phyloP scores from a whole-genome alignment of 2,888 invertebrate species.

The Rapana venosa region DNA sequence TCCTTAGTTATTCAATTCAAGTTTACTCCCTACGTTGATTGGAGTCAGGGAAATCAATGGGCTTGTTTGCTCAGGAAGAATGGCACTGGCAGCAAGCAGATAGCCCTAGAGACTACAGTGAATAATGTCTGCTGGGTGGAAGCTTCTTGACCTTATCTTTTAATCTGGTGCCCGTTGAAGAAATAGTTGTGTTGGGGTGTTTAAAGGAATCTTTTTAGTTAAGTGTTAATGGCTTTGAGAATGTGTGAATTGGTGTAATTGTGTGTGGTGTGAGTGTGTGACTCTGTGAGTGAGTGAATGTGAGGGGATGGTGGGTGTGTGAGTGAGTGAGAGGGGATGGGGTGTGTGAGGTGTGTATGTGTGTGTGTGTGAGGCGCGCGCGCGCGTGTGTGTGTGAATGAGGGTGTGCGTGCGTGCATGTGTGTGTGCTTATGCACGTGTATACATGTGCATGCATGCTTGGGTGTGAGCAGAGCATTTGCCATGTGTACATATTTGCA shows the following conservation, averaged over 20 bases:
- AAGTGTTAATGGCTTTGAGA: too few relatives aligned
- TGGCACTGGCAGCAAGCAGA: too few relatives aligned
- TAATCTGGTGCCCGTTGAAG: neutral
- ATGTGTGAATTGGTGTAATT: too few relatives aligned
- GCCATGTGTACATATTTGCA: neutral
- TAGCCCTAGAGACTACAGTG: too few relatives aligned
- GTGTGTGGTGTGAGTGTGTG: neutral
- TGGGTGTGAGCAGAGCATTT: too few relatives aligned
- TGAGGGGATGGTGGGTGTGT: neutral
- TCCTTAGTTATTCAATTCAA: too few relatives aligned
- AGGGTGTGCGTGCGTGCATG: neutral
- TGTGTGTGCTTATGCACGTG: neutral
- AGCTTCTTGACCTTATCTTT: neutral
- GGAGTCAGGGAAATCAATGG: too few relatives aligned
- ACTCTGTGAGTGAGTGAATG: neutral
- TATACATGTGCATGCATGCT: too few relatives aligned
- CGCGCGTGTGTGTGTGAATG: neutral
- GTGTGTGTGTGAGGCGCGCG: neutral
- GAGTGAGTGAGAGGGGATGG: neutral
- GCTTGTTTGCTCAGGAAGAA: too few relatives aligned
- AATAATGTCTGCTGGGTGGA: too few relatives aligned
- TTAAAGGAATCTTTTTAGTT: too few relatives aligned
- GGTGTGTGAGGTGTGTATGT: neutral
- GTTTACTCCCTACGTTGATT: too few relatives aligned
- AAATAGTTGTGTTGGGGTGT: neutral